Evolutionary conservation across 2,113 vertebrate species (phyloP), one percentile per base, ranked within the genome.

Genomic region (Crotophaga sulcirostris): DNA sequence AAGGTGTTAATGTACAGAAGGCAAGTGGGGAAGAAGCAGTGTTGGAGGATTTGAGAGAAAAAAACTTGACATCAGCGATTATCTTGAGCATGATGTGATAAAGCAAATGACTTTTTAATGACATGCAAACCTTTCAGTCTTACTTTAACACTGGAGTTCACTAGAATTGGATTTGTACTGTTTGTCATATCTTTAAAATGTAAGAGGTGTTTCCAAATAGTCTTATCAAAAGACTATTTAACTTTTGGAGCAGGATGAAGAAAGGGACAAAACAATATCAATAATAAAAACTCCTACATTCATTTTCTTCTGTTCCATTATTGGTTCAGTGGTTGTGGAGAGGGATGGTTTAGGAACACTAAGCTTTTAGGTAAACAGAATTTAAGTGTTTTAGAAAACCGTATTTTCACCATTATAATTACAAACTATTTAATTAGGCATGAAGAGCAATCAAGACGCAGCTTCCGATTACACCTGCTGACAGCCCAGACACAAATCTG

Each of bases 311-410:
- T 66, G 14, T 74, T 94, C 8, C 38, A 74, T 44, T 70, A 24
- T 2, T 28, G 36, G n/a, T 73, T 90, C 93, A 70, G 63, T 67
- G 26, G 29, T 21, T 93, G 55, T 58, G 68, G 51, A 93, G 72
- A 83, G 4, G 13, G 36, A 80, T 84, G 88, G 85, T 73, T 94
- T 83, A 93, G 72, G 82, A 95, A 80, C 67, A 93, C 67, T 90
- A 85, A 97, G 90, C 67, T 96, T 94, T 90, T n/a, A 94, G 89
- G 68, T 95, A 97, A 97, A 97, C 79, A 97, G 95, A 96, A 95
- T 97, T 96, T 96, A 94, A 92, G 68, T 97, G 95, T 95, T 97
- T 95, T 96, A 96, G 90, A 96, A 96, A 97, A 94, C 86, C 7
- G 0, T 78, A 90, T 94, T 97, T 95, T 93, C 94, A 93, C 79